These are phyloP conservation scores for Gnathonemus longibarbis DNA, from an alignment of 2,113 vertebrate species.

Conservation along the genomic window DNA sequence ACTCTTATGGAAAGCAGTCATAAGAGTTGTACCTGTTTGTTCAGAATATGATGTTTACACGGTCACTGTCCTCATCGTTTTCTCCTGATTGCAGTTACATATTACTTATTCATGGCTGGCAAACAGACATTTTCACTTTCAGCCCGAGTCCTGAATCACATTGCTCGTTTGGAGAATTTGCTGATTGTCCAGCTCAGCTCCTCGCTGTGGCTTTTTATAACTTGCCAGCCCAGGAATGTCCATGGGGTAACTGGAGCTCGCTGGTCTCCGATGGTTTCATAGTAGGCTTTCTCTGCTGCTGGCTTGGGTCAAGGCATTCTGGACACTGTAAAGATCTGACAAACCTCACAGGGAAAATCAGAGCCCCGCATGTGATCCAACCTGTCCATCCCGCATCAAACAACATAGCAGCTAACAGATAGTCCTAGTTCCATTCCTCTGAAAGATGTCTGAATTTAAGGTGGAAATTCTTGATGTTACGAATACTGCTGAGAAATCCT, in stretches of 20 bases:
- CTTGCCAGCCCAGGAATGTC: constrained; percentile 38
- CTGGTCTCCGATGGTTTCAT: constrained; percentile 2
- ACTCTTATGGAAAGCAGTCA: neutral
- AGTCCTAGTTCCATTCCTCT: neutral
- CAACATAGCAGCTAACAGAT: neutral
- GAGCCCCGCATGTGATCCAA: neutral
- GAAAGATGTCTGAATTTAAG: neutral
- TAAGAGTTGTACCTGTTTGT: constrained; percentile 16
- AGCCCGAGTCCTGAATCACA: constrained; percentile 27
- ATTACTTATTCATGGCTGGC: neutral
- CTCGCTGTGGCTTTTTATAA: constrained; percentile 36
- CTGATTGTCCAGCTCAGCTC: constrained; percentile 29
- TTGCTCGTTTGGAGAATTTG: constrained; percentile 36
- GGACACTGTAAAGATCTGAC: neutral
- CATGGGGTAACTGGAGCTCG: constrained; percentile 30
- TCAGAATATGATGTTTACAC: constrained; percentile 1
- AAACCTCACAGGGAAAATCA: neutral
- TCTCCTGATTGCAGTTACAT: neutral
- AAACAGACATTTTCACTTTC: constrained; percentile 24
- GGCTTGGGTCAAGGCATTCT: neutral
- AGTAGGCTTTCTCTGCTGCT: neutral
- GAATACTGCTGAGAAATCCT: neutral
- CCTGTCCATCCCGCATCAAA: neutral
- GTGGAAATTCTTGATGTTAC: neutral
- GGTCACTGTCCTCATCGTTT: neutral